Base-by-base conservation (phyloP, 2,888 invertebrate species). In the Vanessa cardui region DNA sequence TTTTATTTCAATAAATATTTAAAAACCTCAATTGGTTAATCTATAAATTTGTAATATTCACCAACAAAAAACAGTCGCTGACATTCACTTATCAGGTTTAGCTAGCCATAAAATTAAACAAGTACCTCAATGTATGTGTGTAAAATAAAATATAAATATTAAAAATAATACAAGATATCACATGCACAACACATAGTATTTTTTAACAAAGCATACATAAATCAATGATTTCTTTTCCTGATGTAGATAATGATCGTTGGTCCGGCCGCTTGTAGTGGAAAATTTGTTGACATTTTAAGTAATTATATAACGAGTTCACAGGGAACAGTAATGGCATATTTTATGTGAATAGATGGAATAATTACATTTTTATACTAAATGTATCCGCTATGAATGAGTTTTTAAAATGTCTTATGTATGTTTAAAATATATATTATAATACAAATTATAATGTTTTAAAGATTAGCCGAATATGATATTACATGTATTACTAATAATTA, bases 281-380 rank as follows among this genome's bases (percentile, higher is more conserved):
- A 73, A 80, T 80, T 81, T 79, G 75, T 80, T 74, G 73, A 73
- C 78, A 78, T 77, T 79, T 78, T 63, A 70, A 81, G 80, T 80
- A 80, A 75, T 73, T 73, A 73, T 66, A 72, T 73, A 73, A 73
- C 69, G 65, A 72, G 71, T 73, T 69, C 65, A 47, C 54, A 45
- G 31, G 20, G 63, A 52, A 39, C 44, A 67, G 59, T 58, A 70
- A 68, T 61, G 39, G 26, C 56, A 59, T 58, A 33, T 69, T 62
- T 62, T 54, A 62, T 66, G 58, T 58, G 20, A 18, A 56, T 60
- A 45, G 33, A 44, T 50, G 15, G 54, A 62, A n/a, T 59, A 59
- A 47, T 65, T 62, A 65, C 4, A 20, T 60, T 66, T 56, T 62
- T 54, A 62, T 66, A 49, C 26, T 58, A 20, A 61, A 39, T 45